Evolutionary conservation across 2,888 invertebrate species (phyloP).

Genomic region (Neoaliturus tenellus): DNA sequence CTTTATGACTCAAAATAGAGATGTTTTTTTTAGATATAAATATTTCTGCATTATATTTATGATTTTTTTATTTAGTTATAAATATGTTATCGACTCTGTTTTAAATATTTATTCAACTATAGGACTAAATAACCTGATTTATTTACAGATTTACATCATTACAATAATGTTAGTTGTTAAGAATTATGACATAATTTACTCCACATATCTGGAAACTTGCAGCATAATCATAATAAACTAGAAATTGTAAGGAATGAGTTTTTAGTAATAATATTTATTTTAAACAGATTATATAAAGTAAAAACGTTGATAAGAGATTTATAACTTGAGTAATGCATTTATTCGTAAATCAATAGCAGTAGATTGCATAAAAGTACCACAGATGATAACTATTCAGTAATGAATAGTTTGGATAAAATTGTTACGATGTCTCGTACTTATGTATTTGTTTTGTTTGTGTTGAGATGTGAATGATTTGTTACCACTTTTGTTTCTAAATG

Average conservation of each 20-base stretch:
- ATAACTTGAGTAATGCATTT: neutral
- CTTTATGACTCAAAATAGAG: too few species aligned
- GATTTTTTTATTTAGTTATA: too few species aligned
- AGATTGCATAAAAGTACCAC: neutral
- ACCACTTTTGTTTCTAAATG: constrained; percentile 23
- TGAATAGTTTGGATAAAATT: neutral
- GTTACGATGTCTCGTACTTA: neutral
- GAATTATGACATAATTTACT: constrained; percentile 21
- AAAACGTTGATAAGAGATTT: neutral
- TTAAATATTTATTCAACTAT: too few species aligned
- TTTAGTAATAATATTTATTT: constrained; percentile 14
- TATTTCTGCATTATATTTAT: too few species aligned
- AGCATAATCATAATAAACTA: constrained; percentile 6
- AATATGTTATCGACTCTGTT: too few species aligned
- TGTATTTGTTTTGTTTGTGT: neutral
- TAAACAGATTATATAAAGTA: neutral
- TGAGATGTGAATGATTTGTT: neutral
- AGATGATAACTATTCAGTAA: neutral
- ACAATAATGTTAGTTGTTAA: constrained; percentile 32
- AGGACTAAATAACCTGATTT: too few species aligned
- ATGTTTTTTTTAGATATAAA: too few species aligned
- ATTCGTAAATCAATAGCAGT: neutral
- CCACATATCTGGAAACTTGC: constrained; percentile 20
- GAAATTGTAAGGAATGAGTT: neutral
- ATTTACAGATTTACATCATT: too few species aligned